Evolutionary conservation across 2,888 invertebrate species (phyloP).

Genomic region (Andrena flavipes): DNA sequence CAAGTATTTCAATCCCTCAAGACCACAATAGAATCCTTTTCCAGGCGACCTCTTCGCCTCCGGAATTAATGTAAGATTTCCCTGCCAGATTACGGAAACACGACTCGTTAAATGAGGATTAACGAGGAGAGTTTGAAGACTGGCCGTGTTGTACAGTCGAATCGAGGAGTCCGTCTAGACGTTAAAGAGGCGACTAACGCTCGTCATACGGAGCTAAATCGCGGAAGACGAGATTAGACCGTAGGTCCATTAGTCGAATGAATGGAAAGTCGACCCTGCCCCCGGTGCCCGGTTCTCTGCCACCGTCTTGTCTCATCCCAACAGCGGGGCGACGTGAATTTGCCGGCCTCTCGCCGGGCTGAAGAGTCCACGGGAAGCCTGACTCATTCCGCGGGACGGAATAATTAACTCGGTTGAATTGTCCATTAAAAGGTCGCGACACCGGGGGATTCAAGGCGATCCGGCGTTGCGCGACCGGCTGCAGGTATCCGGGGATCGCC

Average conservation of each 20-base stretch:
- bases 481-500: conserved; percentile 20
- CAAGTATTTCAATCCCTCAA: not conserved
- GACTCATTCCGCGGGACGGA: conserved; percentile 78
- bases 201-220: conserved; percentile 49
- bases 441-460: conserved; percentile 57
- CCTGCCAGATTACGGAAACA: conserved; percentile 16
- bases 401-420: conserved; percentile 79
- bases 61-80: not conserved
- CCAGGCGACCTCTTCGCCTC: not conserved
- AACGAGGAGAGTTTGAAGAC: conserved; percentile 33
- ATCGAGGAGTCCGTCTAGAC: not conserved
- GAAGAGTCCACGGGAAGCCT: conserved; percentile 60
- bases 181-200: conserved; percentile 37
- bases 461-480: conserved; percentile 42
- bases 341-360: conserved; percentile 25
- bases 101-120: conserved; percentile 30
- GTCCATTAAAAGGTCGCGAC: conserved; percentile 78
- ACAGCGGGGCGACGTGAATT: conserved; percentile 52
- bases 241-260: conserved; percentile 57
- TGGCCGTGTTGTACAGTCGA: not conserved
- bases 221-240: conserved; percentile 52
- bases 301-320: conserved; percentile 9
- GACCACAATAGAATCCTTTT: not conserved
- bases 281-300: not conserved
- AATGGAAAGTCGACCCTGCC: conserved; percentile 39